Evolutionary conservation across 1,140 invertebrate genomes (phyloP).

Genomic region (Drosophila chauvacae): DNA sequence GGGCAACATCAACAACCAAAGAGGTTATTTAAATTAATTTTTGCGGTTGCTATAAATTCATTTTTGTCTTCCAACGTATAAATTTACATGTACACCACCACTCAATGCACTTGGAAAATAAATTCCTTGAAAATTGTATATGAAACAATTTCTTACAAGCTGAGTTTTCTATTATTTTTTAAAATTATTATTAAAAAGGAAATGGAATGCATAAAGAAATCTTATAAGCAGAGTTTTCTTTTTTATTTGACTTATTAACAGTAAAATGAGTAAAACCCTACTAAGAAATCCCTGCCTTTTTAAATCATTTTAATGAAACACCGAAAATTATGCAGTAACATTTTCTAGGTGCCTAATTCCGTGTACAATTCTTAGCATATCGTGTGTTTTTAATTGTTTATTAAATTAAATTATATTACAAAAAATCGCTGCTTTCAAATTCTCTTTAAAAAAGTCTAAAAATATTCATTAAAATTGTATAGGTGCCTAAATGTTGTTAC

Average conservation of each 20-base stretch:
- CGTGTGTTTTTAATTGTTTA: too few relatives aligned
- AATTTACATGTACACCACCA: conserved; percentile 15
- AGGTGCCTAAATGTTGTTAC: too few relatives aligned
- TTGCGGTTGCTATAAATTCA: conserved; percentile 70
- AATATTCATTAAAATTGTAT: neutral
- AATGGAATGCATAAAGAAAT: too few relatives aligned
- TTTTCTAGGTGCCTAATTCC: neutral
- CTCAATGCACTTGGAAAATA: conserved; percentile 7
- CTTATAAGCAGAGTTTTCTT: neutral
- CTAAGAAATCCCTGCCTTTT: neutral
- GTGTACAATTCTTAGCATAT: too few relatives aligned
- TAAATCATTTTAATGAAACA: neutral
- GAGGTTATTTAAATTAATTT: conserved; percentile 75
- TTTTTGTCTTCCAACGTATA: conserved; percentile 24
- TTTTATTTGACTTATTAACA: neutral
- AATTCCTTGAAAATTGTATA: neutral
- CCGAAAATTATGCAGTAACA: neutral
- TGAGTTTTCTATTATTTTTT: too few relatives aligned
- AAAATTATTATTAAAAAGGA: too few relatives aligned
- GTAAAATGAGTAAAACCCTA: neutral
- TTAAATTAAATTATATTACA: too few relatives aligned
- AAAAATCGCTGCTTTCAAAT: neutral
- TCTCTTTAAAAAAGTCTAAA: neutral
- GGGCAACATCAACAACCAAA: conserved; percentile 39
- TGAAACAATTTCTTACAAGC: too few relatives aligned